These are phyloP conservation scores for Lithobates pipiens DNA, from an alignment of 2,797 vertebrate species.

Conservation along the genomic window DNA sequence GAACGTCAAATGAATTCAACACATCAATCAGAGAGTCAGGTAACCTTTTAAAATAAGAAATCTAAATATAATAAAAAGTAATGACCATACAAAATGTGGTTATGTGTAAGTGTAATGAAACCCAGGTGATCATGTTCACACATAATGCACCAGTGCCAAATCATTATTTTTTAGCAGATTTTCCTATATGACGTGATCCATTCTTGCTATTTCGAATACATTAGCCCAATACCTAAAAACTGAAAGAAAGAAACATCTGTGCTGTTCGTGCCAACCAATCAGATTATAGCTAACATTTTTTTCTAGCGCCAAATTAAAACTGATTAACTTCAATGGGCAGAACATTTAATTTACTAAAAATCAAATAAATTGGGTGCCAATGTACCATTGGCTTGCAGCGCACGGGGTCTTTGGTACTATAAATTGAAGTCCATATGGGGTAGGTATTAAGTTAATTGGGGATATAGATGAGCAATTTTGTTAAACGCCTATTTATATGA, in stretches of 20 bases:
- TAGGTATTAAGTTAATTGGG: no score
- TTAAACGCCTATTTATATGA: no score
- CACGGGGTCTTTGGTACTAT: no score
- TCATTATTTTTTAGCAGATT: conserved; percentile 46
- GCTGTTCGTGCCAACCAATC: neutral
- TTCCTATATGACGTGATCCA: conserved; percentile 27
- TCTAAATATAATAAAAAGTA: conserved; percentile 52
- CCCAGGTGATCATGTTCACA: conserved; percentile 42
- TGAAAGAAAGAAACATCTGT: neutral
- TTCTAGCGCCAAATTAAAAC: neutral
- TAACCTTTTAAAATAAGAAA: conserved; percentile 50
- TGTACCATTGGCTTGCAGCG: no score
- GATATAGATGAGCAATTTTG: no score
- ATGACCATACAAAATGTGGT: conserved; percentile 54
- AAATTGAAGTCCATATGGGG: no score
- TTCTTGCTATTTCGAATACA: neutral
- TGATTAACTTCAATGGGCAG: neutral
- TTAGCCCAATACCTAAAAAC: neutral
- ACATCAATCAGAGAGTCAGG: conserved; percentile 44
- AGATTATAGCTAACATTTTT: no score
- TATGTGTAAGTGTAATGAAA: conserved; percentile 37
- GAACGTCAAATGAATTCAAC: conserved; percentile 15
- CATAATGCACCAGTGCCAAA: conserved; percentile 27
- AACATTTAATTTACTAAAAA: no score
- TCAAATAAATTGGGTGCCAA: neutral